These are phyloP conservation scores for Miniopterus natalensis DNA, from an alignment of 2,113 vertebrate species.

Conservation along the genomic window DNA sequence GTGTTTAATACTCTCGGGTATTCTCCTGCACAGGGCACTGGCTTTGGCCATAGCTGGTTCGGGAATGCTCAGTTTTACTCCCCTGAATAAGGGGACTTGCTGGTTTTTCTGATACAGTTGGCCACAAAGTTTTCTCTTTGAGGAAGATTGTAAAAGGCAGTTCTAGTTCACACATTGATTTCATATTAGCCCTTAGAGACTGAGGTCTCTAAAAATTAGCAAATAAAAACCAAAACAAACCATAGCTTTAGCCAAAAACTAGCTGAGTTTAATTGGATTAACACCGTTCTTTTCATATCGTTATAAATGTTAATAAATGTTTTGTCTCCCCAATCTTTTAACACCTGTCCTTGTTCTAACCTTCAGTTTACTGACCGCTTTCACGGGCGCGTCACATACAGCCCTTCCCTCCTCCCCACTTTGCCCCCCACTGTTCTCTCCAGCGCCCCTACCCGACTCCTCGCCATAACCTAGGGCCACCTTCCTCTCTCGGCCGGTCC, in stretches of 20 bases:
- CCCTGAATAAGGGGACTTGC: background rate
- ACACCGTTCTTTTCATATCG: background rate
- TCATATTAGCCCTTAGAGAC: background rate
- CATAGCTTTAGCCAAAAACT: background rate
- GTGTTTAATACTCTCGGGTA: background rate
- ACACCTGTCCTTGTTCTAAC: background rate
- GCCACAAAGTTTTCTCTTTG: background rate
- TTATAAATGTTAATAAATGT: background rate
- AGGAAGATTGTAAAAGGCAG: background rate
- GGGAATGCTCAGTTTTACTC: background rate
- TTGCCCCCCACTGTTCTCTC: background rate
- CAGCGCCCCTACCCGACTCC: too few relatives aligned
- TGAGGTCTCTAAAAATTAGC: background rate
- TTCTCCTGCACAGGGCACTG: background rate
- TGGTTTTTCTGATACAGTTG: background rate
- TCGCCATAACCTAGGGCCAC: too few relatives aligned
- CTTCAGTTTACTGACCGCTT: background rate
- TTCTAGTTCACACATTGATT: background rate
- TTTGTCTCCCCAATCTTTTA: background rate
- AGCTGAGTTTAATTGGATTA: background rate
- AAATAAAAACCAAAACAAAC: background rate
- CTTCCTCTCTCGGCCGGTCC: background rate
- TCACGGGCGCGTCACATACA: background rate
- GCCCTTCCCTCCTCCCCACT: background rate
- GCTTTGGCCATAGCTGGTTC: background rate